Conservation (phyloP, 2,113 vertebrate genomes). For the Hyla sarda region DNA sequence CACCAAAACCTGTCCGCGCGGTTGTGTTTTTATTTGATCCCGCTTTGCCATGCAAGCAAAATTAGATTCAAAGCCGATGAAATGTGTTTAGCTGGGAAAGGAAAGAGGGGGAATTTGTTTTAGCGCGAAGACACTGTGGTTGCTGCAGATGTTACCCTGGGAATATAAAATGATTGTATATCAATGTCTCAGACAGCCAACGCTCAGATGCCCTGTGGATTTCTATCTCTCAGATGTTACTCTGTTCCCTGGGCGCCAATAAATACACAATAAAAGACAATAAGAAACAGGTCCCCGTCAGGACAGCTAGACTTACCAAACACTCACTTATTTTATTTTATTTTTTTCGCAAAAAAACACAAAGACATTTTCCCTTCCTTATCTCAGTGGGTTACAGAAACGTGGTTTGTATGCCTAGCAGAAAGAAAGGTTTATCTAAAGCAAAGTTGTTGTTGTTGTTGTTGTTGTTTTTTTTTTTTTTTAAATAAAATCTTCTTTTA, state of each 20-base stretch:
- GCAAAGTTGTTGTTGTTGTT: too few species aligned
- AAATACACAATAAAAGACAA: constrained; percentile 56
- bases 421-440: neutral
- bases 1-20: neutral
- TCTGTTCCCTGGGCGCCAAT: constrained; percentile 47
- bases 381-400: neutral
- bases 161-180: constrained; percentile 56
- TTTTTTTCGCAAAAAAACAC: neutral
- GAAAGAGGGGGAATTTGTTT: constrained; percentile 1
- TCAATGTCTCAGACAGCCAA: constrained; percentile 31
- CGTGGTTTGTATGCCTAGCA: neutral
- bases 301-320: neutral
- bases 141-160: constrained; percentile 46
- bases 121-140: neutral
- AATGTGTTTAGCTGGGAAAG: constrained; percentile 46
- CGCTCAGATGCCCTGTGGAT: constrained; percentile 39
- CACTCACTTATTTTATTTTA: constrained; percentile 28
- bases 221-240: constrained; percentile 55
- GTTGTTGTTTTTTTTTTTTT: too few species aligned
- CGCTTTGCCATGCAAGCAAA: constrained; percentile 40
- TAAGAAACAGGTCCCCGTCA: constrained; percentile 1
- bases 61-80: constrained; percentile 47
- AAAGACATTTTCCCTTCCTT: neutral
- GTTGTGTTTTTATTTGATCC: constrained; percentile 42
- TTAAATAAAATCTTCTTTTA: too few species aligned